Evolutionary conservation across 2,888 invertebrate species (phyloP).

Genomic region (Steinernema hermaphroditum): DNA sequence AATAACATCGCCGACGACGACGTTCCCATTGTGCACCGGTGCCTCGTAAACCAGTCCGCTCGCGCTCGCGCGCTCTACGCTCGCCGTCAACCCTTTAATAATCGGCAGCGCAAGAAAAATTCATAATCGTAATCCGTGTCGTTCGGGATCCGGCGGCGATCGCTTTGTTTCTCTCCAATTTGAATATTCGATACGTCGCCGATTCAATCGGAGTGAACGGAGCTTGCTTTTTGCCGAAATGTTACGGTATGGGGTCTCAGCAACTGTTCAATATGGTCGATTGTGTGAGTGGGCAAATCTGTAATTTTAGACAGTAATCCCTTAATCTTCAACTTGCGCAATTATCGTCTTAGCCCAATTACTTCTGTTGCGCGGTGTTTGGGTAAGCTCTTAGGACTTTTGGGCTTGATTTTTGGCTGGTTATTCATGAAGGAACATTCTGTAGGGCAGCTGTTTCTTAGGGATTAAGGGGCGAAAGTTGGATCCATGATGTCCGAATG

Average conservation of each 20-base stretch:
- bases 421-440: no score
- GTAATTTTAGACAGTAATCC: not conserved
- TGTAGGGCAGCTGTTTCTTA: no score
- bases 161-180: slow-evolving; percentile 17
- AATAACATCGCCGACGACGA: not conserved
- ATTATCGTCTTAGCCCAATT: slow-evolving; percentile 23
- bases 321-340: not conserved
- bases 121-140: slow-evolving; percentile 13
- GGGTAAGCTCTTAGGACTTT: no score
- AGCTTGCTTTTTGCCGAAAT: no score
- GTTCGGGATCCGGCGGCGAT: not conserved
- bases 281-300: not conserved
- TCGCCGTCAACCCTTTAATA: not conserved
- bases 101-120: slow-evolving; percentile 24
- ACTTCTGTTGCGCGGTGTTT: not conserved
- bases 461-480: no score
- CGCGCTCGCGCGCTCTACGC: not conserved
- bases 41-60: slow-evolving; percentile 6
- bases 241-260: no score
- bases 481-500: no score
- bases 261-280: no score
- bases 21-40: no score
- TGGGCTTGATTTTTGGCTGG: no score
- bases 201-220: no score
- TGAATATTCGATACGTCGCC: not conserved